Evolutionary conservation across 2,888 invertebrate genomes (phyloP), one percentile per base, ranked within the genome.

Genomic region (Yponomeuta plumbellus): DNA sequence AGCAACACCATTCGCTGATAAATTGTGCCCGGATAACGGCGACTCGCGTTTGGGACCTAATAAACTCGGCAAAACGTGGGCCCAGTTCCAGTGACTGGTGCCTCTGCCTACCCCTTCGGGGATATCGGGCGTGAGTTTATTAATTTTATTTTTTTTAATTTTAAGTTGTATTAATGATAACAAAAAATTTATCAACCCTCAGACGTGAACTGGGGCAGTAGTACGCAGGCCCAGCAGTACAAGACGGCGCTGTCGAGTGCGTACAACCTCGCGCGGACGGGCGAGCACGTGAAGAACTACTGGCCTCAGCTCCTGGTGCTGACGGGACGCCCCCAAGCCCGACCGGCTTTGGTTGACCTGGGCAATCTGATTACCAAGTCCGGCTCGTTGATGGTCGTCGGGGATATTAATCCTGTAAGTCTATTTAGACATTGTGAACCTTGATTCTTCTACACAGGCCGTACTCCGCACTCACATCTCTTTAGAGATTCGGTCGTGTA

Each of bases 191-290:
- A 67, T 52, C 75, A 39, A 20, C 80, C 59, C 44, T 52, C 73
- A 93, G 97, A 98, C 80, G 98, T 98, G 2, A 99, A 99, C 85
- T 99, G 99, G 99, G 99, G 99, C 26, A 97, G 98, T 67, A 97
- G 98, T 10, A 97, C 98, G 0, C 98, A 99, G 84, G 98, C 98
- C 0, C 98, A 99, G 85, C 97, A 95, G 44, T 99, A 98, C 88
- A 98, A 97, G 84, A 96, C 96, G 11, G 98, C 99, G 0, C 83
- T 99, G 4, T 94, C 95, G 11, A 95, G 97, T 20, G 96, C 97
- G 0, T 95, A 97, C 78, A 94, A 94, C 71, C 80, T 97, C 72
- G 95, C 95, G 66, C 94, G 95, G 61, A 96, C 97, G 0, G 96
- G 96, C 34, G 99, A 99, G 76, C 99, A 99, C 82, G 98, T 99